Evolutionary conservation across 1,140 invertebrate genomes (phyloP), one percentile per base, ranked within the genome.

Genomic region (Artemia franciscana): DNA sequence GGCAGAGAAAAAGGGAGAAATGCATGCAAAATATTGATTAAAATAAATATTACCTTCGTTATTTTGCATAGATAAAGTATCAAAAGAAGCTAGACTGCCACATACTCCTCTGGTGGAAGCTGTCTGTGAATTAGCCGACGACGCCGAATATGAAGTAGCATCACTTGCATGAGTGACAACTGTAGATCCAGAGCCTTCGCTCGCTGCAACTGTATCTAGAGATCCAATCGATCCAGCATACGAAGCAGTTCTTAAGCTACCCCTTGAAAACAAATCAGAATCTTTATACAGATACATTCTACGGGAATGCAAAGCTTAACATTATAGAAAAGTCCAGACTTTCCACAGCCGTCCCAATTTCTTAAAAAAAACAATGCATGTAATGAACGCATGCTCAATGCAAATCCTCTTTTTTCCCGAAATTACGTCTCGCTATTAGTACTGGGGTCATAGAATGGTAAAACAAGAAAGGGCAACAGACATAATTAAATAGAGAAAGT

Each of bases 21-120:
- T n/a, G 1, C n/a, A 28, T 2, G n/a, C 15, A 28, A 60, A 21
- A 12, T 60, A 21, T 39, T 28, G 7, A 58, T 58, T 9, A 28
- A 4, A 51, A 51, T 62, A 23, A 59, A 12, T 58, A 56, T 58
- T 71, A 77, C 75, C 76, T 70, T 77, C 76, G 60, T 72, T 77
- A 65, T 76, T 77, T 57, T 73, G 68, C 23, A 75, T 70, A 1
- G 76, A 77, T 60, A 71, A 71, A 7, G 74, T 74, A 66, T 77
- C 76, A 65, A 77, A 77, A 15, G 76, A 77, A 5, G 76, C 74
- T 24, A 76, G 67, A 66, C 73, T 75, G 28, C 75, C 75, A 67
- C 73, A 75, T 58, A 75, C 71, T 7, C 71, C 75, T 59, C 74
- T 67, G 64, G 74, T 75, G 0, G 75, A 77, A n/a, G 74, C 69